Conservation (phyloP, 1,140 invertebrate species). For the Drosophila grimshawi region DNA sequence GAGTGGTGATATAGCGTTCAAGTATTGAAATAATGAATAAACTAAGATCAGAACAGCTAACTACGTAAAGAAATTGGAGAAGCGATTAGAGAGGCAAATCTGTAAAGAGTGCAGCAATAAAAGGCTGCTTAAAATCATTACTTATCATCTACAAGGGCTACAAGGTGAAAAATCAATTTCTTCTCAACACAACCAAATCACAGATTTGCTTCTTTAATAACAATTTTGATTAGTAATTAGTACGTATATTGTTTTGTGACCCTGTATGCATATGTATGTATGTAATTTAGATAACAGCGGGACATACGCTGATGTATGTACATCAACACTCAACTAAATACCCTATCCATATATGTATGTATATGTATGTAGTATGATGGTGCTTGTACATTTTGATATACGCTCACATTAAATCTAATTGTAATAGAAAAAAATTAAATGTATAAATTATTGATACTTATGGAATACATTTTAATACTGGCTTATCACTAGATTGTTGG, state of each 20-base stretch:
- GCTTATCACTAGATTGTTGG: conserved; percentile 31
- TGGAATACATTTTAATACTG: conserved; percentile 27
- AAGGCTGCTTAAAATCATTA: background rate
- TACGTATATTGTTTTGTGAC: conserved; percentile 11
- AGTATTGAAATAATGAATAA: background rate
- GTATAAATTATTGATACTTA: conserved; percentile 20
- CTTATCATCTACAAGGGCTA: conserved; percentile 23
- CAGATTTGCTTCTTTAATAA: conserved; percentile 37
- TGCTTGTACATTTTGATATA: conserved; percentile 52
- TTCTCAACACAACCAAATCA: conserved; percentile 42
- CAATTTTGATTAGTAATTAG: conserved; percentile 28
- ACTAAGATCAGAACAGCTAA: too few relatives aligned
- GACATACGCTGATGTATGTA: conserved; percentile 12
- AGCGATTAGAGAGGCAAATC: background rate
- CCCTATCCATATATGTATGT: background rate
- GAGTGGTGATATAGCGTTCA: background rate
- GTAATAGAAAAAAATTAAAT: conserved; percentile 19
- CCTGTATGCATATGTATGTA: conserved; percentile 16
- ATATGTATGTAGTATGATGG: background rate
- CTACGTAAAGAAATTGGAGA: background rate
- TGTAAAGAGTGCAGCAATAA: background rate
- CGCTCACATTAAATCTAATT: conserved; percentile 37
- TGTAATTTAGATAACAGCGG: conserved; percentile 16
- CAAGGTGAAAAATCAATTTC: background rate
- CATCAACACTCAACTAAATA: conserved; percentile 21